Evolutionary conservation across 2,797 vertebrate genomes (phyloP), one percentile per base, ranked within the genome.

Genomic region (Sorex maritimensis): DNA sequence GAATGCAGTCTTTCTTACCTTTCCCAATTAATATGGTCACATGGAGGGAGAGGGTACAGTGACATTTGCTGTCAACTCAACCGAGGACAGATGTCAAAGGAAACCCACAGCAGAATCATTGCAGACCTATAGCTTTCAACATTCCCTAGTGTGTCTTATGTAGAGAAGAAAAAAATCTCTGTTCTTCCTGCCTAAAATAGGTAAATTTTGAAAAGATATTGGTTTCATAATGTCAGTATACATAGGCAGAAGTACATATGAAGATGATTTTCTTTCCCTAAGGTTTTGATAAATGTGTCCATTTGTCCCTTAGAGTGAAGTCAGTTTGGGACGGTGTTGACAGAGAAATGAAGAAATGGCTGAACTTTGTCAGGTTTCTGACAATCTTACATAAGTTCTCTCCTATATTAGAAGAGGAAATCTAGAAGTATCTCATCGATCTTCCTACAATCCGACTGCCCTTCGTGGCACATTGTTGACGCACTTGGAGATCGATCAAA

Each of bases 1-100:
- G 26, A 24, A 69, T 24, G 72, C 58, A 55, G 15, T 61, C 49
- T 41, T 30, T 82, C 55, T 90, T 87, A 23, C 58, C 87, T 91
- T 87, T 38, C 55, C 91, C 85, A 94, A 95, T 96, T 97, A 96
- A 93, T 41, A 81, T 71, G 80, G 49, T 38, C 81, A 89, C 94
- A 52, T 14, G 91, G 34, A 82, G 84, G 75, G 86, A 79, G 77
- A 80, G 28, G 81, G n/a, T 80, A 28, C 11, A 28, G 46, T 38
- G 67, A 86, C 41, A 91, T 81, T 28, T 74, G 69, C 41, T 46
- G 38, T 91, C 81, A 81, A 19, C 44, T 88, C 44, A 49, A 41
- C 12, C 41, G 75, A 86, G 24, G 24, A 71, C 0, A 82, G 23
- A 63, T 23, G 86, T 87, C 87, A 79, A 23, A 55, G 63, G 78